Conservation (phyloP, 1,140 invertebrate species). For the Neodiprion fabricii region DNA sequence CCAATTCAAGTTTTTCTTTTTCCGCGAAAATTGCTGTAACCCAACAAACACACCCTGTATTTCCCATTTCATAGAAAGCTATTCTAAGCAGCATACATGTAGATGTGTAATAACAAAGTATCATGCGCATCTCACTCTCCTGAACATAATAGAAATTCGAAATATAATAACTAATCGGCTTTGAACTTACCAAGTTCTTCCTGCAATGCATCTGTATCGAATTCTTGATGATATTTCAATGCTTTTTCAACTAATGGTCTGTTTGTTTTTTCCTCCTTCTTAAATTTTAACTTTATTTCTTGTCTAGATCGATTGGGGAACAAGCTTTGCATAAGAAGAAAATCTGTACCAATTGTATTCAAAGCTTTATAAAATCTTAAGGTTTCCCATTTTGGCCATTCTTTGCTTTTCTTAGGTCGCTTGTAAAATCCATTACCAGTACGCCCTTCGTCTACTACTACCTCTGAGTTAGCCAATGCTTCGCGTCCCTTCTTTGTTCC, state of each 20-base stretch:
- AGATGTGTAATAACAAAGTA: too few species aligned
- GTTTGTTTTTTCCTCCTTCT: constrained; percentile 70
- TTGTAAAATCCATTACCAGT: constrained; percentile 71
- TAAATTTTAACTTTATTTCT: constrained; percentile 84
- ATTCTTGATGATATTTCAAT: constrained; percentile 59
- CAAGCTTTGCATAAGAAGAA: constrained; percentile 84
- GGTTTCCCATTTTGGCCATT: constrained; percentile 77
- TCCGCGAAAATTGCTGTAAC: constrained; percentile 40
- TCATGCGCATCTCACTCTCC: too few species aligned
- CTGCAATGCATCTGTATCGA: constrained; percentile 60
- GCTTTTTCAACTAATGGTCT: constrained; percentile 65
- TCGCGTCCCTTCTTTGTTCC: constrained; percentile 69
- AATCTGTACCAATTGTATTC: constrained; percentile 87
- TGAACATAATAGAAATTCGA: too few species aligned
- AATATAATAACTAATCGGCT: background rate
- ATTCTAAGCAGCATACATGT: too few species aligned
- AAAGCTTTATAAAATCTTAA: constrained; percentile 88
- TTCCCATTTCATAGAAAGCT: constrained; percentile 1
- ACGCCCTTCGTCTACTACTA: constrained; percentile 71
- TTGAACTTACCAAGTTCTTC: constrained; percentile 53
- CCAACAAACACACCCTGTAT: constrained; percentile 19
- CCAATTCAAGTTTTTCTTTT: constrained; percentile 35
- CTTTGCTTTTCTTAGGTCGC: constrained; percentile 66
- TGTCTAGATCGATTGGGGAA: constrained; percentile 78
- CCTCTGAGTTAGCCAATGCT: constrained; percentile 68